Percentiles rank a stretch among this genome's conserved stretches.
Evolutionary conservation across 2,888 invertebrate species (phyloP).

Genomic region (Brachyopa scutellaris): DNA sequence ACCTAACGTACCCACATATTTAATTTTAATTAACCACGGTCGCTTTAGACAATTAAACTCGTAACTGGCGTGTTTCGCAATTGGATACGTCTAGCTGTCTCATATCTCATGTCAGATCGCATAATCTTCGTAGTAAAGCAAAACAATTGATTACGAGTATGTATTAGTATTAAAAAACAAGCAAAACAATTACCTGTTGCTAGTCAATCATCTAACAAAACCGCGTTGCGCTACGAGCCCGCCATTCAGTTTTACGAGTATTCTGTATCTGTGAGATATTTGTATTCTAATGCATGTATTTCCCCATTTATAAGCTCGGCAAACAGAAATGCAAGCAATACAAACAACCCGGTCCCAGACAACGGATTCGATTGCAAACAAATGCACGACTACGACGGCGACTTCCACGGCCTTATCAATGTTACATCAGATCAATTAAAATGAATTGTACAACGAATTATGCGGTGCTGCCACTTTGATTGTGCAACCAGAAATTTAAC

Average conservation of each 20-base stretch:
- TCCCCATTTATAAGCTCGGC: slow-evolving; percentile 5
- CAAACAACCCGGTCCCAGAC: slow-evolving; percentile 5
- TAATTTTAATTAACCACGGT: background rate
- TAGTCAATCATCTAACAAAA: slow-evolving; percentile 14
- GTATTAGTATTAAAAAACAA: no score
- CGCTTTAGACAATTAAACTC: background rate
- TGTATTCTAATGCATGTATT: no score
- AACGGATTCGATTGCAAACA: slow-evolving; percentile 13
- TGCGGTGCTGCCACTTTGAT: background rate
- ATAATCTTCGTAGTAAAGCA: background rate
- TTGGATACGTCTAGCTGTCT: background rate
- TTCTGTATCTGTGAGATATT: slow-evolving; percentile 13
- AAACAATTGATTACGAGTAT: no score
- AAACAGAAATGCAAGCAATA: slow-evolving; percentile 11
- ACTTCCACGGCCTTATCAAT: slow-evolving; percentile 25
- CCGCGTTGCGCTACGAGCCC: background rate
- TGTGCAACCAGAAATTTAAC: no score
- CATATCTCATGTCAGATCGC: background rate
- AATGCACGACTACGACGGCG: background rate
- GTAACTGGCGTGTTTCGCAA: background rate
- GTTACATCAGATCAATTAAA: slow-evolving; percentile 64
- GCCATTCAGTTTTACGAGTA: background rate
- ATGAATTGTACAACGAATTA: slow-evolving; percentile 56
- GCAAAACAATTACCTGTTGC: slow-evolving; percentile 15
- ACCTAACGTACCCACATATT: no score